Conservation (phyloP, 2,888 invertebrate genomes). For the Cataglyphis livida region DNA sequence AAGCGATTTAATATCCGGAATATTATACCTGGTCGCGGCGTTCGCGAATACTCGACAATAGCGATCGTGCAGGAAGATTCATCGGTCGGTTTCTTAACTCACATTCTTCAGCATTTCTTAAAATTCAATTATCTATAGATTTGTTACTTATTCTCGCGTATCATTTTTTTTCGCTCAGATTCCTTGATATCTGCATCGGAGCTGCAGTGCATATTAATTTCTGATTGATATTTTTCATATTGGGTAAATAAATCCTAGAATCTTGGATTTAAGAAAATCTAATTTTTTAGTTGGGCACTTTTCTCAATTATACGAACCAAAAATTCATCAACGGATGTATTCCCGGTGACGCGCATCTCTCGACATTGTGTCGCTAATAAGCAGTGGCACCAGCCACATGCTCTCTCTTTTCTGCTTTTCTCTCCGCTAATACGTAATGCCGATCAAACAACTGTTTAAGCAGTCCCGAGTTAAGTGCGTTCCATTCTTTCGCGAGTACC, state of each 20-base stretch:
- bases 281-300: not conserved
- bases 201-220: not conserved
- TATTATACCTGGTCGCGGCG: constrained; percentile 79
- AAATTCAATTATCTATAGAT: not conserved
- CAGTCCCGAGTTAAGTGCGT: constrained; percentile 84
- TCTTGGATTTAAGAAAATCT: not conserved
- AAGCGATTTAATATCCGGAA: constrained; percentile 85
- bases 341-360: constrained; percentile 26
- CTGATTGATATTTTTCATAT: not conserved
- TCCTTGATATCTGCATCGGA: not conserved
- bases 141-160: not conserved
- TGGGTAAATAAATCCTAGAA: not conserved
- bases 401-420: constrained; percentile 34
- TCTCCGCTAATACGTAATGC: constrained; percentile 82
- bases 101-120: not conserved
- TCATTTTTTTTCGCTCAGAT: not conserved
- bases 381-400: constrained; percentile 85
- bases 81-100: constrained; percentile 26
- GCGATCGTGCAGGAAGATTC: constrained; percentile 50
- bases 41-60: constrained; percentile 48
- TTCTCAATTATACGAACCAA: not conserved
- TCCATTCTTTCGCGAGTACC: constrained; percentile 75
- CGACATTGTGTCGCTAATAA: constrained; percentile 78
- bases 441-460: constrained; percentile 85
- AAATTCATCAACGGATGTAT: not conserved